These are phyloP conservation scores for Cerceris rybyensis DNA, from an alignment of 2,888 invertebrate species.

Conservation along the genomic window DNA sequence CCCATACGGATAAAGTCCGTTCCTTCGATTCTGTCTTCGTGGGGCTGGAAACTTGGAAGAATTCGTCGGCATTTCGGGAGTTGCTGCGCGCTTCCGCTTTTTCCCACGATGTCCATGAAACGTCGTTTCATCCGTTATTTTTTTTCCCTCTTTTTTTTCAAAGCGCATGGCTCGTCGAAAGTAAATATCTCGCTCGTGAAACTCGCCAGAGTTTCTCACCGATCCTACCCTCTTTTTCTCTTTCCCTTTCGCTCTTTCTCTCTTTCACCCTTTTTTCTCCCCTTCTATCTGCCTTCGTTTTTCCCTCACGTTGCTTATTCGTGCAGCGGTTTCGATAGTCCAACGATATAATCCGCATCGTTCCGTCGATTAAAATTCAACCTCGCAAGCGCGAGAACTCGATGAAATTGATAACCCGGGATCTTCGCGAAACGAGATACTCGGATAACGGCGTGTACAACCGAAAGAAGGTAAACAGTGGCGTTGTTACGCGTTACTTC, in stretches of 20 bases:
- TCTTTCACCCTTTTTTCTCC: not conserved
- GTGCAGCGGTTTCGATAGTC: not conserved
- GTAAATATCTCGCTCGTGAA: too few relatives aligned
- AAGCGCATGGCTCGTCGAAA: too few relatives aligned
- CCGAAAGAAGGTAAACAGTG: slow-evolving; percentile 56
- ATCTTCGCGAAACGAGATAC: slow-evolving; percentile 44
- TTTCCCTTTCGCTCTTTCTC: not conserved
- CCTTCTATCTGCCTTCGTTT: not conserved
- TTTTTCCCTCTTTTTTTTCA: too few relatives aligned
- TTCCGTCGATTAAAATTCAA: slow-evolving; percentile 51
- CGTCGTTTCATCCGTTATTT: too few relatives aligned
- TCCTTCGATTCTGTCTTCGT: not conserved
- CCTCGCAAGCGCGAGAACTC: slow-evolving; percentile 19
- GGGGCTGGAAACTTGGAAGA: not conserved
- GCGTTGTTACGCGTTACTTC: slow-evolving; percentile 58
- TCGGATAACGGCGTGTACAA: slow-evolving; percentile 37
- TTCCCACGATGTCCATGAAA: too few relatives aligned
- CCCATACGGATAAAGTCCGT: not conserved
- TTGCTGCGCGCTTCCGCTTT: too few relatives aligned
- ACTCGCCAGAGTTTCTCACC: not conserved
- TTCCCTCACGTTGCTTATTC: not conserved
- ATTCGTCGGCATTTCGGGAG: too few relatives aligned
- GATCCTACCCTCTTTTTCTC: not conserved
- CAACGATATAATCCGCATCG: slow-evolving; percentile 19
- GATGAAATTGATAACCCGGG: slow-evolving; percentile 44